Conservation (phyloP, 1,140 invertebrate species). For the Pseudomyrmex cubaensis region DNA sequence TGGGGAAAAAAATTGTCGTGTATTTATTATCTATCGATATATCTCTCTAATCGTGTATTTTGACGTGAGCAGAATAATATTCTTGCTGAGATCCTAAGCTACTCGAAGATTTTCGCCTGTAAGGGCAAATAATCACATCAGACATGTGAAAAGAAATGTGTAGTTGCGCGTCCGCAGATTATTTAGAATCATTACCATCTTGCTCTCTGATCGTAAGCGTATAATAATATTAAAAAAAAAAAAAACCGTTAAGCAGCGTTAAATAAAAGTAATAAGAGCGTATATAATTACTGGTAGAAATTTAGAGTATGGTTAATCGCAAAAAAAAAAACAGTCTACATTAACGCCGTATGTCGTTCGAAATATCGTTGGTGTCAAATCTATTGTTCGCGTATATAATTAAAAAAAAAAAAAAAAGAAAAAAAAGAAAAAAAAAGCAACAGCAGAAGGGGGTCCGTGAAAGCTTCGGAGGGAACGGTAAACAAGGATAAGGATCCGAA, state of each 20-base stretch:
- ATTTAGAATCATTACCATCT: background rate
- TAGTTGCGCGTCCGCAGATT: slow-evolving; percentile 22
- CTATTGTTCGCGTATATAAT: slow-evolving; percentile 20
- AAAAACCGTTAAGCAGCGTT: background rate
- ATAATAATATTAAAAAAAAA: too few species aligned
- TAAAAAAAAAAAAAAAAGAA: background rate
- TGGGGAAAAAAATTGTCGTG: slow-evolving; percentile 66
- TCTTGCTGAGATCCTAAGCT: slow-evolving; percentile 71
- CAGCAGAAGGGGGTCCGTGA: too few species aligned
- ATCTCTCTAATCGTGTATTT: slow-evolving; percentile 22
- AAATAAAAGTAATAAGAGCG: background rate
- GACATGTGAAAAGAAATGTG: slow-evolving; percentile 6
- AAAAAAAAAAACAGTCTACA: background rate
- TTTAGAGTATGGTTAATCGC: background rate
- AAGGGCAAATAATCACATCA: background rate
- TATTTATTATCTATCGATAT: slow-evolving; percentile 69
- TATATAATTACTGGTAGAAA: background rate
- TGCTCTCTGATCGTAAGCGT: slow-evolving; percentile 6
- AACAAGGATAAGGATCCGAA: slow-evolving; percentile 49
- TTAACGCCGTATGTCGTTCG: slow-evolving; percentile 3
- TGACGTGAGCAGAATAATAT: background rate
- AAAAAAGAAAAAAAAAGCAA: too few species aligned
- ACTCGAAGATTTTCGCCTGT: slow-evolving; percentile 27
- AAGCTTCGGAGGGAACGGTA: too few species aligned
- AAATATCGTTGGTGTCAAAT: slow-evolving; percentile 7